Evolutionary conservation across 2,113 vertebrate species (phyloP), one percentile per base, ranked within the genome.

Genomic region (Mobula hypostoma): DNA sequence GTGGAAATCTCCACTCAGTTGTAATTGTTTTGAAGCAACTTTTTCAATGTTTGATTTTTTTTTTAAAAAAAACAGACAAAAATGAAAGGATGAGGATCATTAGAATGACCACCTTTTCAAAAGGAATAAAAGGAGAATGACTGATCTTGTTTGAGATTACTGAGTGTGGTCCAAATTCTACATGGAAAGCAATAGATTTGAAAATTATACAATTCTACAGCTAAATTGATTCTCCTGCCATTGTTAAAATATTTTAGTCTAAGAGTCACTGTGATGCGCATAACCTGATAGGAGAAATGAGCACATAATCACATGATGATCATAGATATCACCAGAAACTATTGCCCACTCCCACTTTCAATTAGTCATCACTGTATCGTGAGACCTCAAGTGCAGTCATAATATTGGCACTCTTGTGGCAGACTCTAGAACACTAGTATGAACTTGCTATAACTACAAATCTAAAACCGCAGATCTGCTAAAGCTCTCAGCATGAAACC

Each of bases 371-470:
- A 70, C 68, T 74, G 90, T 24, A 17, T 21, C 1, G 56, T 74
- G 11, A 76, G 61, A 27, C 70, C 27, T 56, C 70, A 48, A 48
- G 68, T 68, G 48, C 24, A 74, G 36, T 40, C 21, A 48, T 93
- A 93, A 74, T 74, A 93, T 66, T 93, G 19, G 12, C 40, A 56
- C 40, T 29, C 91, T 92, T 92, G 90, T 68, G 68, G 66, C 19
- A 92, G 15, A 92, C 40, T 72, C 56, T 92, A 70, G 32, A 40
- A 40, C 40, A 74, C 68, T 27, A 68, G 91, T 74, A 74, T 93
- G 66, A 93, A 93, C 40, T 93, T 93, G 70, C 27, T 56, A 29
- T 29, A 93, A 29, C 32, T 74, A 56, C 70, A 93, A 93, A 40
- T 76, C 70, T 72, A 66, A 74, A 93, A 93, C 40, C 48, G 68